A percentile compares a stretch with the other conserved stretches of the same genome.
phyloP scores from a whole-genome alignment of 2,113 vertebrate species.

The Pipra filicauda region DNA sequence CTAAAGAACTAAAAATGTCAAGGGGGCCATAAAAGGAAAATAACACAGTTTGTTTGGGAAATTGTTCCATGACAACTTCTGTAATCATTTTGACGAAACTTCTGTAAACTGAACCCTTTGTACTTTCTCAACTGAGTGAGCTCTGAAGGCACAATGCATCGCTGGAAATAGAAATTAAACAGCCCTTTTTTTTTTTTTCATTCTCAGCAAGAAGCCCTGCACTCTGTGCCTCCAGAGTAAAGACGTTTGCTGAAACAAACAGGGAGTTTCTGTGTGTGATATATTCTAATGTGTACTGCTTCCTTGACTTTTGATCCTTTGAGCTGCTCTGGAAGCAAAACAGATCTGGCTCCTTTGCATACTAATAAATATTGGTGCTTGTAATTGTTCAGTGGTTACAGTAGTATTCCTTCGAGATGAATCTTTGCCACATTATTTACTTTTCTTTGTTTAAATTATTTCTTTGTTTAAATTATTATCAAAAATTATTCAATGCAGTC shows the following conservation, averaged over 20 bases:
- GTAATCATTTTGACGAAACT: slow-evolving; percentile 53
- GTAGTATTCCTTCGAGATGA: slow-evolving; percentile 68
- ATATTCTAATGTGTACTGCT: slow-evolving; percentile 64
- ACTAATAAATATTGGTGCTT: slow-evolving; percentile 70
- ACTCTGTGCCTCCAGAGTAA: slow-evolving; percentile 31
- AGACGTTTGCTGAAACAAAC: slow-evolving; percentile 32
- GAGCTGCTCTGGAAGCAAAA: slow-evolving; percentile 64
- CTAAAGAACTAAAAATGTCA: slow-evolving; percentile 44
- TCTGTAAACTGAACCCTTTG: slow-evolving; percentile 54
- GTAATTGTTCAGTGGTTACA: slow-evolving; percentile 72
- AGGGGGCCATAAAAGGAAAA: slow-evolving; percentile 46
- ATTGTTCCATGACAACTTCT: slow-evolving; percentile 33
- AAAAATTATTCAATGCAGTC: too few species aligned
- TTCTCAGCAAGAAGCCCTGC: slow-evolving; percentile 36
- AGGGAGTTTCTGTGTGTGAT: slow-evolving; percentile 59
- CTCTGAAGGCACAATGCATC: slow-evolving; percentile 62
- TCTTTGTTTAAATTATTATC: slow-evolving; percentile 50
- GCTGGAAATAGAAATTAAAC: slow-evolving; percentile 63
- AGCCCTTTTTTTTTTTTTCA: neutral
- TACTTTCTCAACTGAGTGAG: slow-evolving; percentile 26
- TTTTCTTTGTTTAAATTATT: slow-evolving; percentile 60
- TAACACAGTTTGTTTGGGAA: slow-evolving; percentile 41
- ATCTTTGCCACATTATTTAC: slow-evolving; percentile 70
- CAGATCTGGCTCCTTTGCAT: slow-evolving; percentile 70
- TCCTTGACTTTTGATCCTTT: slow-evolving; percentile 70